Evolutionary conservation across 2,113 vertebrate genomes (phyloP), one percentile per base, ranked within the genome.

Genomic region (Bubo blakistoni): DNA sequence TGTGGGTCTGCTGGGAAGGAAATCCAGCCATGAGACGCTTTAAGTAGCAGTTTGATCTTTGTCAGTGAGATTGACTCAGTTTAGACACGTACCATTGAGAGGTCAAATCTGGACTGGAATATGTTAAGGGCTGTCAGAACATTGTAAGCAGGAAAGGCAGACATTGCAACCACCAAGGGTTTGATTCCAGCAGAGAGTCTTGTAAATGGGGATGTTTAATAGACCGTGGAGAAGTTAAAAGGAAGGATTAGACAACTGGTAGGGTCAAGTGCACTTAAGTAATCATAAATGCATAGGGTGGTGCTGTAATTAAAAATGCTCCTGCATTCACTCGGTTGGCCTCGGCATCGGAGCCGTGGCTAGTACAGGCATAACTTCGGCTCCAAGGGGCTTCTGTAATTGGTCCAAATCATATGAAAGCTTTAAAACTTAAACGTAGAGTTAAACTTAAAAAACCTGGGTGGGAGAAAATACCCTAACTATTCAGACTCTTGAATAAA

Each of bases 221-320:
- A 97, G 96, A 97, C 97, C 91, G 11, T 94, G 89, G 89, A 91
- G 92, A 97, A 97, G 74, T 97, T 97, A 95, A 96, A 95, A 97
- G 94, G 86, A 87, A 92, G 95, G 95, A 97, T 97, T 97, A 97
- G 92, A 89, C 91, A 94, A 92, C 86, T 82, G 89, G 61, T 82
- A 25, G 73, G 89, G 92, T 96, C 88, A 91, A 96, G 92, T 93
- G 85, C 88, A 76, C 92, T 95, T 95, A 84, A 96, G 40, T 84
- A 94, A 81, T 84, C 73, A 90, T 76, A 95, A 92, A 93, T 95
- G 62, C 74, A 82, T 91, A 77, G 51, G 81, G 46, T 82, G 79
- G 49, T 87, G 73, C 58, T 58, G 73, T 95, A 96, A 97, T 96
- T 97, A 96, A 97, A 96, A 95, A 85, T 82, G 66, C 58, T 95